phyloP scores from a whole-genome alignment of 2,888 invertebrate species.

The Epistrophe grossulariae region DNA sequence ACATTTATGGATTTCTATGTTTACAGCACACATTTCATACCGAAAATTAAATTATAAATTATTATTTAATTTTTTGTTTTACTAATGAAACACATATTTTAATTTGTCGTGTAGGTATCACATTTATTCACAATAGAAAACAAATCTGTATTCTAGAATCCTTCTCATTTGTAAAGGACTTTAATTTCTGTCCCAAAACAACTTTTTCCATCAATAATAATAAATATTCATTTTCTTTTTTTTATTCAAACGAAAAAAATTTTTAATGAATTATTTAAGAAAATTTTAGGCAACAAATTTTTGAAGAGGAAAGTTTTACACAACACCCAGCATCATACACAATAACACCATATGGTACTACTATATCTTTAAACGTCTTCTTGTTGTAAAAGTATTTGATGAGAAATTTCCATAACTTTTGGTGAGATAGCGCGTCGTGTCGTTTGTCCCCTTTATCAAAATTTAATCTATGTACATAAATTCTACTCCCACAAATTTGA shows the following conservation, averaged over 20 bases:
- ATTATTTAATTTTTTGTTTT: too few relatives aligned
- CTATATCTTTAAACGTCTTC: neutral
- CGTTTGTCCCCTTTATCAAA: neutral
- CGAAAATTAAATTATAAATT: too few relatives aligned
- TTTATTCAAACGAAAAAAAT: neutral
- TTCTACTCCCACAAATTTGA: neutral
- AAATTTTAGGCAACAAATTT: neutral
- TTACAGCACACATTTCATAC: too few relatives aligned
- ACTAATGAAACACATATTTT: too few relatives aligned
- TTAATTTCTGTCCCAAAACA: neutral
- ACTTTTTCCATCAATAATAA: neutral
- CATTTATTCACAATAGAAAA: too few relatives aligned
- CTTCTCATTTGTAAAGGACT: neutral
- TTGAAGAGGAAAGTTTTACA: neutral
- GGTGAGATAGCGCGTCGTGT: neutral
- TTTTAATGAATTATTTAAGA: neutral
- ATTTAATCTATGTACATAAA: constrained; percentile 5
- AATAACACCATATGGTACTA: constrained; percentile 6
- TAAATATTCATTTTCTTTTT: neutral
- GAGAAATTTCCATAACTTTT: constrained; percentile 11
- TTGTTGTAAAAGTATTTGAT: neutral
- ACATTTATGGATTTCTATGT: too few relatives aligned
- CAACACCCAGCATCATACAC: neutral
- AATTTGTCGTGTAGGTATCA: too few relatives aligned
- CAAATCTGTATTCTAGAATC: neutral